Evolutionary conservation across 2,797 vertebrate species (phyloP).

Genomic region (Acomys russatus): DNA sequence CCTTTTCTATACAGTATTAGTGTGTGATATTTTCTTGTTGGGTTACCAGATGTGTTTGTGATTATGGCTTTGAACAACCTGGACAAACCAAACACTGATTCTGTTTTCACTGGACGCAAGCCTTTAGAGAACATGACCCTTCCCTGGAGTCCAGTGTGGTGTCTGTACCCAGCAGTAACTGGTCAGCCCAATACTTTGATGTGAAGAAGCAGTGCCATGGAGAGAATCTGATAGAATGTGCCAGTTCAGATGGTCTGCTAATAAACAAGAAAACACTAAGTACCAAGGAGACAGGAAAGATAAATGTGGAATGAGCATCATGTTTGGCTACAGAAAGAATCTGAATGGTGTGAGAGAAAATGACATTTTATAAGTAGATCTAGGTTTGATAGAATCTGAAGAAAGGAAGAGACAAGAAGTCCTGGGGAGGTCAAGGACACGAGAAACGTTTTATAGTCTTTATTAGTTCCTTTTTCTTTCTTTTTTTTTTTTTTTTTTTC

Average conservation of each 20-base stretch:
- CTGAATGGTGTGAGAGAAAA: background rate
- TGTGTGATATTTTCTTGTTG: constrained; percentile 4
- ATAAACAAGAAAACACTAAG: background rate
- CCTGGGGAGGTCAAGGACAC: background rate
- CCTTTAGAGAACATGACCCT: constrained; percentile 18
- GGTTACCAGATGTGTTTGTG: background rate
- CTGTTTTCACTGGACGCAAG: constrained; percentile 32
- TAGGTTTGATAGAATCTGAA: constrained; percentile 23
- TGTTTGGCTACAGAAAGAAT: background rate
- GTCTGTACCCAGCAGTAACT: background rate
- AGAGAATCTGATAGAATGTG: constrained; percentile 17
- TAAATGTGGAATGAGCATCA: background rate
- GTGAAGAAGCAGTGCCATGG: background rate
- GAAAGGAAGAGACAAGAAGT: background rate
- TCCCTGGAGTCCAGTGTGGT: background rate
- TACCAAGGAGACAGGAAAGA: constrained; percentile 1
- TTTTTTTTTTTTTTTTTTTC: background rate
- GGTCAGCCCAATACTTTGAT: constrained; percentile 38
- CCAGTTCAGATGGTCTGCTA: background rate
- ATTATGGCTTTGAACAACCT: constrained; percentile 6
- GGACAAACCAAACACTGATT: constrained; percentile 17
- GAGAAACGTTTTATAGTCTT: constrained; percentile 22
- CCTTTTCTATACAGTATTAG: constrained; percentile 29
- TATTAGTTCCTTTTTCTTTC: background rate
- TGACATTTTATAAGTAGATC: constrained; percentile 16